Base-by-base conservation (phyloP, 2,113 vertebrate species). In the Lycocorax pyrrhopterus region DNA sequence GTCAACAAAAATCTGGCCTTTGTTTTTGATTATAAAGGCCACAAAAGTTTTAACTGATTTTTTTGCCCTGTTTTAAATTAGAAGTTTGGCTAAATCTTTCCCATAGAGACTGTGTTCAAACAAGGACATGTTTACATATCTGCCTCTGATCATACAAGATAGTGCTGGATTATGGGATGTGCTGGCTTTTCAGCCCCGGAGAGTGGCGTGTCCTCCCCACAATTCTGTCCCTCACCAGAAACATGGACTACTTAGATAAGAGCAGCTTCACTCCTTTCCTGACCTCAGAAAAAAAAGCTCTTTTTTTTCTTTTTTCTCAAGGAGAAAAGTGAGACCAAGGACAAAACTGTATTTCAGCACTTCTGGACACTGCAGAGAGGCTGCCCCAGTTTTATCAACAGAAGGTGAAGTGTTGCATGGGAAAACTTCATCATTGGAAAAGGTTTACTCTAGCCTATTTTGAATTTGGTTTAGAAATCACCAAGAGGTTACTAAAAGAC, bases 121-220 rank as follows among this genome's bases (percentile, higher is more conserved):
- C 0, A 12, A 51, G 27, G 33, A 77, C 29, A 13, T 84, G 68
- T 93, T 95, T 91, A 85, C 82, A 10, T 74, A 77, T 83, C 79
- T 88, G 52, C 52, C 55, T 85, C 95, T 94, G 85, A 95, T 95
- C 84, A 92, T n/a, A 93, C 75, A 96, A 87, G 95, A 94, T 87
- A 93, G 12, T 37, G 39, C 49, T 75, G 86, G 93, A 92, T 93
- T 94, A 95, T 12, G 43, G 35, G 84, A 64, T 67, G 23, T 1
- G 2, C 55, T 55, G 52, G 13, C 19, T 91, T 79, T 84, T 43
- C 74, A 85, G n/a, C 19, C 53, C 59, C 25, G 3, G 8, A 53
- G 25, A 90, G 58, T 16, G 46, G 13, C 0, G 0, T 21, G 33
- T 85, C 46, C 26, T 79, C n/a, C 55, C 52, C 39, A 37, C 32